Percentiles rank a stretch among this genome's conserved stretches.
Conservation (phyloP, 2,797 vertebrate species). For the Meda fulgida region DNA sequence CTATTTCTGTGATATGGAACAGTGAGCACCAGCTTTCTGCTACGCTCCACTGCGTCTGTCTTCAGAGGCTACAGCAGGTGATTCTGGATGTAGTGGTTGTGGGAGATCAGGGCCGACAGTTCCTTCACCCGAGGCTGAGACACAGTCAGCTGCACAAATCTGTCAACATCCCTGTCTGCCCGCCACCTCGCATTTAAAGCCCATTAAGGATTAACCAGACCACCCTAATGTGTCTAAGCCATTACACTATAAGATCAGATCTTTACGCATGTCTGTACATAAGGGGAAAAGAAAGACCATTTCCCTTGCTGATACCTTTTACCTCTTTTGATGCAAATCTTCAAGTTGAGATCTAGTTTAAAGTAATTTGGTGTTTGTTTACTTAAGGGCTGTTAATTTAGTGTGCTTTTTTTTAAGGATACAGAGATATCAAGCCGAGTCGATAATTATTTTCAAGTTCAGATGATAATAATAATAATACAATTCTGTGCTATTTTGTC, state of each 20-base stretch:
- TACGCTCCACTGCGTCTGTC: constrained; percentile 3
- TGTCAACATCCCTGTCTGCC: constrained; percentile 40
- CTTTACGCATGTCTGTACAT: not conserved
- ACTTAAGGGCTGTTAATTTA: too few species aligned
- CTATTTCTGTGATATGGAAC: constrained; percentile 10
- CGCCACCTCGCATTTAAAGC: constrained; percentile 6
- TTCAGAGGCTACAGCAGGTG: constrained; percentile 33
- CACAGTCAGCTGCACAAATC: constrained; percentile 41
- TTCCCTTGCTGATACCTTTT: not conserved
- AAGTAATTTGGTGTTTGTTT: not conserved
- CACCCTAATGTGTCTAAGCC: constrained; percentile 19
- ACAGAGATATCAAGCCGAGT: too few species aligned
- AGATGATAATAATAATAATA: too few species aligned
- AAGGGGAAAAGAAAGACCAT: not conserved
- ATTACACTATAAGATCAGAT: constrained; percentile 20
- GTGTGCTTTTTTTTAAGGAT: too few species aligned
- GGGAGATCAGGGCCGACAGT: constrained; percentile 14
- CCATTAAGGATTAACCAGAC: constrained; percentile 18
- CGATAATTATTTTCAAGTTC: too few species aligned
- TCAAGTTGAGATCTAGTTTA: not conserved
- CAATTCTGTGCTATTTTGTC: too few species aligned
- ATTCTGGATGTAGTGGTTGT: not conserved
- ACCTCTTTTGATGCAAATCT: not conserved
- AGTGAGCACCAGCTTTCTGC: not conserved
- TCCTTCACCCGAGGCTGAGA: not conserved